Conservation (phyloP, 2,888 invertebrate genomes). For the Xestoiulus laeticollis region DNA sequence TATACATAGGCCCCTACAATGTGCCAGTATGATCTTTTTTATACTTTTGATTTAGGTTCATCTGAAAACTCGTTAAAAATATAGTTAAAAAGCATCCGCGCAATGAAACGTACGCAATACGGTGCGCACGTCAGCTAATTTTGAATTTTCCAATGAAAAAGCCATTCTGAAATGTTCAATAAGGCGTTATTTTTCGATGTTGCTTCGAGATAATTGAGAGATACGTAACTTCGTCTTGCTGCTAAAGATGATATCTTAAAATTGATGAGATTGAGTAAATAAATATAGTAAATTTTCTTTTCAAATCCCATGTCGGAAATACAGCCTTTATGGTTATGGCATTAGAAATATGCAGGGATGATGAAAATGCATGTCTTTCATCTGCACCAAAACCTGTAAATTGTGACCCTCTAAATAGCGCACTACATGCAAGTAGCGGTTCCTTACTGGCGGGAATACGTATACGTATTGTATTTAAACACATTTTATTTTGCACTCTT, state of each 20-base stretch:
- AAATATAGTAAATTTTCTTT: not conserved
- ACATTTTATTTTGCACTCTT: too few species aligned
- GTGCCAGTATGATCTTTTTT: not conserved
- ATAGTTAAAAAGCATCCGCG: slow-evolving; percentile 16
- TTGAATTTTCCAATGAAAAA: not conserved
- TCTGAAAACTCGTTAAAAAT: slow-evolving; percentile 23
- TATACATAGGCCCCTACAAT: not conserved
- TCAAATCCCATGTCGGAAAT: not conserved
- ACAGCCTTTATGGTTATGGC: not conserved
- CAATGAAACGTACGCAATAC: not conserved
- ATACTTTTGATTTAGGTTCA: slow-evolving; percentile 31
- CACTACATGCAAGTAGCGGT: too few species aligned
- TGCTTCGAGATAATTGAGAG: not conserved
- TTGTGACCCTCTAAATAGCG: too few species aligned
- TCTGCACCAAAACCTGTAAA: too few species aligned
- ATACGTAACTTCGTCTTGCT: not conserved
- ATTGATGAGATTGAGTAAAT: not conserved
- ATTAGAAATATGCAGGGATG: not conserved
- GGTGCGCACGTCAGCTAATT: slow-evolving; percentile 29
- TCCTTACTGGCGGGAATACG: too few species aligned
- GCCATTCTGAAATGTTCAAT: slow-evolving; percentile 35
- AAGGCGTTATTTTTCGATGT: slow-evolving; percentile 7
- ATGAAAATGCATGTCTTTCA: too few species aligned
- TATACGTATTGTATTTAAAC: too few species aligned
- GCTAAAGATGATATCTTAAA: not conserved